Conservation (phyloP, 2,888 invertebrate genomes). For the Caenorhabditis sinica region DNA sequence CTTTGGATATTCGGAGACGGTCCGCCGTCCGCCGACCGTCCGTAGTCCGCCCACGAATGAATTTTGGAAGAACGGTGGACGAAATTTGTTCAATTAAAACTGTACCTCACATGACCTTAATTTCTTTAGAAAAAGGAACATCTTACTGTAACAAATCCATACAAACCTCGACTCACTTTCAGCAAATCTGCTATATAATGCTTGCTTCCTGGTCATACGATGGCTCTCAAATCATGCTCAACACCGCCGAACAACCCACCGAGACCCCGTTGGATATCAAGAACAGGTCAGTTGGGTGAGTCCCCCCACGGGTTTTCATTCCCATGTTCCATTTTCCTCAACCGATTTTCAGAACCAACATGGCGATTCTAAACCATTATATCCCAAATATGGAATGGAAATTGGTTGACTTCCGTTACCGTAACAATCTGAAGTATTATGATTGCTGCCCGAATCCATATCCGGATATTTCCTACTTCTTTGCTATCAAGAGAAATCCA, state of each 20-base stretch:
- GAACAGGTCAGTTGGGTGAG: conserved; percentile 54
- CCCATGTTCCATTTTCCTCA: neutral
- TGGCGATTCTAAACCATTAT: conserved; percentile 80
- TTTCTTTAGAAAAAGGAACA: too few relatives aligned
- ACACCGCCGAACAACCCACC: conserved; percentile 74
- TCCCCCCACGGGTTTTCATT: neutral
- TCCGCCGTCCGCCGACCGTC: too few relatives aligned
- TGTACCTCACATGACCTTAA: too few relatives aligned
- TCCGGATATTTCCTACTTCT: conserved; percentile 82
- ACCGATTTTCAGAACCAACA: conserved; percentile 69
- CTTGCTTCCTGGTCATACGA: conserved; percentile 82
- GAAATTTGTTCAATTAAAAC: too few relatives aligned
- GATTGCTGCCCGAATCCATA: conserved; percentile 83
- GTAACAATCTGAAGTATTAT: conserved; percentile 81
- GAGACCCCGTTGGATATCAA: conserved; percentile 69
- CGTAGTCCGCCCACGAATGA: too few relatives aligned
- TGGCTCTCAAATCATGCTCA: conserved; percentile 80
- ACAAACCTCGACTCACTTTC: too few relatives aligned
- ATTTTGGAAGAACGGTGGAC: too few relatives aligned
- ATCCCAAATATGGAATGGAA: conserved; percentile 83
- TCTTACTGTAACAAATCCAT: too few relatives aligned
- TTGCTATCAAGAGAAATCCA: conserved; percentile 83
- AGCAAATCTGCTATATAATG: conserved; percentile 83
- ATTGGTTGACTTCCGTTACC: conserved; percentile 79
- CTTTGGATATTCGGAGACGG: too few relatives aligned